phyloP scores from a whole-genome alignment of 2,113 vertebrate genomes.

The Passer domesticus region DNA sequence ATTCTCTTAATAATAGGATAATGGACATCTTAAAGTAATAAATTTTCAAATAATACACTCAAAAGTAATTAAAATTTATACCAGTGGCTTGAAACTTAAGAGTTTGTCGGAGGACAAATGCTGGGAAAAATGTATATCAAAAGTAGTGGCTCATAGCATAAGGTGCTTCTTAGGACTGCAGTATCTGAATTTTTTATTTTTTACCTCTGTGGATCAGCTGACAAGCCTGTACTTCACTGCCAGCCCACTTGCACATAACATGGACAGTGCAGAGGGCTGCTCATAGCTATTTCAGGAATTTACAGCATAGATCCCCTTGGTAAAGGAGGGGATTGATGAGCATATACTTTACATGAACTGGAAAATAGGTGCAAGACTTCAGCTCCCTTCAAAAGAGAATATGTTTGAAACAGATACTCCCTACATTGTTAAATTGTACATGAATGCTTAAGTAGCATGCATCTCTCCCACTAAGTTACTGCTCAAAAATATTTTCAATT shows the following conservation, averaged over 20 bases:
- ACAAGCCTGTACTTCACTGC: neutral
- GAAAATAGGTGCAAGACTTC: slow-evolving; percentile 13
- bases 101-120: neutral
- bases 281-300: slow-evolving; percentile 54
- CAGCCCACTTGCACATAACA: neutral
- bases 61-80: neutral
- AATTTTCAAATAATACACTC: neutral
- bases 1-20: neutral
- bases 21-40: neutral
- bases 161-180: neutral
- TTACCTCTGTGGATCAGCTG: neutral
- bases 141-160: neutral
- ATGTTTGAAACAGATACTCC: slow-evolving; percentile 18
- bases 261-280: neutral
- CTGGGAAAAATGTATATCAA: neutral
- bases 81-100: neutral
- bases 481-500: slow-evolving; percentile 3
- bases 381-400: slow-evolving; percentile 38
- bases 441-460: neutral
- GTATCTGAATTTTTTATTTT: neutral
- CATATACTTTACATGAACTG: slow-evolving; percentile 1
- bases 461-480: neutral
- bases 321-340: slow-evolving; percentile 12
- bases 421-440: neutral
- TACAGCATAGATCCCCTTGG: slow-evolving; percentile 28